A percentile compares a stretch with the other conserved stretches of the same genome.
Evolutionary conservation across 2,113 vertebrate species (phyloP).

Genomic region (Megalops atlanticus): DNA sequence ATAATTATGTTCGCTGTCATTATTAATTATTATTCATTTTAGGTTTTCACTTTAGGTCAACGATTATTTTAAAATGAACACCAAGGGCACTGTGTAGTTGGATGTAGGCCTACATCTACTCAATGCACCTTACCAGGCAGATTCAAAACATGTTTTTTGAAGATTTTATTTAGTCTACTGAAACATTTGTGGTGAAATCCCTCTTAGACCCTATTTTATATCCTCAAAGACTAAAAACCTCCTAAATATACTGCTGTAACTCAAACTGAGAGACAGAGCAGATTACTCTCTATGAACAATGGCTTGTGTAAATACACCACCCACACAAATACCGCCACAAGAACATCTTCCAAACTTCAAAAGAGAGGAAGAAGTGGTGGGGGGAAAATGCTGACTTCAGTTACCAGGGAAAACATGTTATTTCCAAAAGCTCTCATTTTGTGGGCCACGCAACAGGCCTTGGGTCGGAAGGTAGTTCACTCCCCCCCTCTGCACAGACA

Average conservation of each 20-base stretch:
- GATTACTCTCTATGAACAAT: not conserved
- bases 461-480: not conserved
- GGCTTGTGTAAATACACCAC: not conserved
- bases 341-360: not conserved
- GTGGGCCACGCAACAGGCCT: not conserved
- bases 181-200: not conserved
- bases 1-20: no score
- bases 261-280: not conserved
- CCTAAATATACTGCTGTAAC: not conserved
- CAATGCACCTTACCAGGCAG: no score
- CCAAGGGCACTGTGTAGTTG: no score
- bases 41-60: no score
- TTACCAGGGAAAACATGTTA: not conserved
- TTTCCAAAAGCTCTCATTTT: slow-evolving; percentile 30
- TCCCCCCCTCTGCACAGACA: not conserved
- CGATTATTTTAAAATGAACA: no score
- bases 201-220: not conserved
- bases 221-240: not conserved
- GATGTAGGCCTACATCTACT: no score
- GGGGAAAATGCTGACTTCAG: not conserved
- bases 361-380: not conserved
- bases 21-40: no score
- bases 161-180: not conserved
- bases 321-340: not conserved
- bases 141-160: no score